Evolutionary conservation across 2,888 invertebrate genomes (phyloP).

Genomic region (Teleiodes luculella): DNA sequence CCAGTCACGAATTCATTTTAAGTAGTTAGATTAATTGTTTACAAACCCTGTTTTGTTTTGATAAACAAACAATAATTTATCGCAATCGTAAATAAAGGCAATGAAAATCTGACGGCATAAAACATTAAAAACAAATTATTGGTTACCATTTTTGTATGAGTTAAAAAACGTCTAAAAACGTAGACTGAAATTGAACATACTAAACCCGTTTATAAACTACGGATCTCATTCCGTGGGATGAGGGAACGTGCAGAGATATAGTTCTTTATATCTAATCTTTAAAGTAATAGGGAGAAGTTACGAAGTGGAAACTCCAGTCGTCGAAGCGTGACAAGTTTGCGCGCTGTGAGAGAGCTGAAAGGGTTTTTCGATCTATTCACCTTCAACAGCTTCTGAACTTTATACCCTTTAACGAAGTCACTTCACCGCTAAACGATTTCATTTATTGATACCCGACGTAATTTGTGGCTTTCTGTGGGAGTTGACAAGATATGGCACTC

Average conservation of each 20-base stretch:
- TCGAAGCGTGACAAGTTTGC: background rate
- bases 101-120: too few relatives aligned
- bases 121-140: too few relatives aligned
- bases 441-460: slow-evolving; percentile 44
- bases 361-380: slow-evolving; percentile 4
- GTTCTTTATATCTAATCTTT: background rate
- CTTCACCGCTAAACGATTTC: slow-evolving; percentile 36
- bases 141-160: too few relatives aligned
- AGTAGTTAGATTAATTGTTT: background rate
- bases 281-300: slow-evolving; percentile 3
- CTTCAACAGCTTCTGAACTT: slow-evolving; percentile 1
- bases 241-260: slow-evolving; percentile 24
- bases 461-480: slow-evolving; percentile 10
- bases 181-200: too few relatives aligned
- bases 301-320: slow-evolving; percentile 6
- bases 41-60: too few relatives aligned
- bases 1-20: slow-evolving; percentile 32
- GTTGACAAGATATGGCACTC: background rate
- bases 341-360: background rate
- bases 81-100: too few relatives aligned
- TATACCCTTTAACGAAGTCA: background rate
- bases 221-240: slow-evolving; percentile 13
- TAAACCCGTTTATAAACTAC: background rate
- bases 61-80: too few relatives aligned
- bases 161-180: too few relatives aligned